Conservation (phyloP, 2,797 vertebrate species). For the Rhinogobio ventralis region DNA sequence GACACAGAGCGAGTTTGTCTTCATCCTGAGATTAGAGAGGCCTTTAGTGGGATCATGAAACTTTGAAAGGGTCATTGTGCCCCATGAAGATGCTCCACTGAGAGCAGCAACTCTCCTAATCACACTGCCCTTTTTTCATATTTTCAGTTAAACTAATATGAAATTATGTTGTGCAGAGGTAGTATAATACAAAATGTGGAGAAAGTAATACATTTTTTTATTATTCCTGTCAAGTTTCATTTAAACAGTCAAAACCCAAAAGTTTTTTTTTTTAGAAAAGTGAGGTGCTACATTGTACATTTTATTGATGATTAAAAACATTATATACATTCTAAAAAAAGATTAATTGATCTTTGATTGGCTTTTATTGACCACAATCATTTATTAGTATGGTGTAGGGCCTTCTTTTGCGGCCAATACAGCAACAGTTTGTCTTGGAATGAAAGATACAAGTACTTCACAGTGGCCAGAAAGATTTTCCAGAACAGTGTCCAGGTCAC, state of each 20-base stretch:
- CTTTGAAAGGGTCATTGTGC: not conserved
- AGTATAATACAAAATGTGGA: not conserved
- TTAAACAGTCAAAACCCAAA: not conserved
- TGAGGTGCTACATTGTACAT: not conserved
- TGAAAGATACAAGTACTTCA: not conserved
- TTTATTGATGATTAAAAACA: not conserved
- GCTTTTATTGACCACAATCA: not conserved
- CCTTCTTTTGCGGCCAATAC: not conserved
- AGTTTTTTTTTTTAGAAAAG: not conserved
- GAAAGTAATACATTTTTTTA: too few relatives aligned
- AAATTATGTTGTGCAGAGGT: not conserved
- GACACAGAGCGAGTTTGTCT: not conserved
- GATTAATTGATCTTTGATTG: not conserved
- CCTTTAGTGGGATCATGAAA: constrained; percentile 10
- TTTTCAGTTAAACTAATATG: not conserved
- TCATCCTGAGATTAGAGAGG: not conserved
- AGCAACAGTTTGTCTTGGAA: not conserved
- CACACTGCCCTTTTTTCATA: not conserved
- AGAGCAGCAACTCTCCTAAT: not conserved
- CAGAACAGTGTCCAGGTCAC: too few relatives aligned
- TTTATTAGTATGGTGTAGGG: not conserved
- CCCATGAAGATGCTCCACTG: not conserved
- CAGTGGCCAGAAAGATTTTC: not conserved
- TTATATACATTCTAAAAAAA: not conserved
- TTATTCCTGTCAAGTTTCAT: not conserved